Conservation (phyloP, 2,797 vertebrate species). For the Chelidonichthys spinosus region DNA sequence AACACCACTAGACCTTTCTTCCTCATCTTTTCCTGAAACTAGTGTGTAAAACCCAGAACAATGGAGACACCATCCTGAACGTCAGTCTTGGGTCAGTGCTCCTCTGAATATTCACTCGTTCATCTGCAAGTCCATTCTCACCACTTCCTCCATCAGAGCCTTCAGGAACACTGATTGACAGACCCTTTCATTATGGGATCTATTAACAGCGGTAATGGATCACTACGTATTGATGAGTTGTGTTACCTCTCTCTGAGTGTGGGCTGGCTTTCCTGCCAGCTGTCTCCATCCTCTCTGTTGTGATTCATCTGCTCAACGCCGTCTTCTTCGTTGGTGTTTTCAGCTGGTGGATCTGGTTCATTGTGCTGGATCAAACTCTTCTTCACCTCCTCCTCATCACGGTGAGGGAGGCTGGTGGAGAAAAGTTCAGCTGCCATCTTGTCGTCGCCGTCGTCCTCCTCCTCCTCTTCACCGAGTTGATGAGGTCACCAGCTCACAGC, state of each 20-base stretch:
- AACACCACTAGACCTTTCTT: no score
- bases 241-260: conserved; percentile 89
- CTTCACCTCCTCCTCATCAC: conserved; percentile 69
- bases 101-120: no score
- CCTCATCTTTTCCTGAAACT: neutral
- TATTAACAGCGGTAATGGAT: no score
- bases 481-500: conserved; percentile 81
- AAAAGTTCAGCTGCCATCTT: conserved; percentile 93
- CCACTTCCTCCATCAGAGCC: no score
- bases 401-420: conserved; percentile 79
- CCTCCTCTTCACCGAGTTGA: conserved; percentile 69
- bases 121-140: no score
- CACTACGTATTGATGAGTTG: no score
- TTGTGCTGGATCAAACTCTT: conserved; percentile 55
- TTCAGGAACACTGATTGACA: no score
- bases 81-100: no score
- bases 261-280: conserved; percentile 89
- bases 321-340: conserved; percentile 49
- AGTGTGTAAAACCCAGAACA: no score
- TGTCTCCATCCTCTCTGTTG: conserved; percentile 82
- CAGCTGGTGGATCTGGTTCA: conserved; percentile 61
- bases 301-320: conserved; percentile 59
- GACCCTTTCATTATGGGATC: no score
- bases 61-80: no score
- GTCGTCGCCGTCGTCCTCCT: conserved; percentile 56